A percentile compares a stretch with the other conserved stretches of the same genome.
phyloP scores from a whole-genome alignment of 2,113 vertebrate genomes.

The Pteropus alecto region DNA sequence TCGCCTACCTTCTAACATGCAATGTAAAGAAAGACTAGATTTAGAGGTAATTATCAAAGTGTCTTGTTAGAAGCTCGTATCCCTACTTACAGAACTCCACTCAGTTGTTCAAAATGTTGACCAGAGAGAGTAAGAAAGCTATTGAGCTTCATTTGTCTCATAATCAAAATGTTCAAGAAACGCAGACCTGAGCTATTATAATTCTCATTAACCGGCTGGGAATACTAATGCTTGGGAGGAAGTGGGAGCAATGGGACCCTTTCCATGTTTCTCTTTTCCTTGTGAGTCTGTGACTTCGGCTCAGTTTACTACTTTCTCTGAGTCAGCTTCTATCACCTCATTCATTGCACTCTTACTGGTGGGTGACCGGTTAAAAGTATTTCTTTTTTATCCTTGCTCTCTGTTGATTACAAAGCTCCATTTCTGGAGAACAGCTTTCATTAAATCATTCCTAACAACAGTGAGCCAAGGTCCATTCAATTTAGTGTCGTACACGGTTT shows the following conservation, averaged over 20 bases:
- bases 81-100: not conserved
- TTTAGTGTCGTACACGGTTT: slow-evolving; percentile 64
- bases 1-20: not conserved
- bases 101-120: not conserved
- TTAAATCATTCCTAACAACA: slow-evolving; percentile 70
- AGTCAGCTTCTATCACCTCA: not conserved
- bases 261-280: not conserved
- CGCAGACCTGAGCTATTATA: not conserved
- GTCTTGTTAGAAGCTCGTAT: not conserved
- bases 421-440: slow-evolving; percentile 51
- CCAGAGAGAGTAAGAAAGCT: not conserved
- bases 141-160: slow-evolving; percentile 16
- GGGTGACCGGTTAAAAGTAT: not conserved
- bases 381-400: slow-evolving; percentile 48
- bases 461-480: slow-evolving; percentile 68
- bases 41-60: not conserved
- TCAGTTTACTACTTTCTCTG: not conserved
- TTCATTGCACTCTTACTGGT: slow-evolving; percentile 20
- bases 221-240: not conserved
- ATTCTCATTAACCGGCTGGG: slow-evolving; percentile 32
- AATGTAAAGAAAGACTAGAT: not conserved
- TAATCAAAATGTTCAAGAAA: slow-evolving; percentile 28
- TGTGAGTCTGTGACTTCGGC: not conserved
- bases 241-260: not conserved
- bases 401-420: slow-evolving; percentile 70